Conservation (phyloP, 2,797 vertebrate species). For the Danionella dracula region DNA sequence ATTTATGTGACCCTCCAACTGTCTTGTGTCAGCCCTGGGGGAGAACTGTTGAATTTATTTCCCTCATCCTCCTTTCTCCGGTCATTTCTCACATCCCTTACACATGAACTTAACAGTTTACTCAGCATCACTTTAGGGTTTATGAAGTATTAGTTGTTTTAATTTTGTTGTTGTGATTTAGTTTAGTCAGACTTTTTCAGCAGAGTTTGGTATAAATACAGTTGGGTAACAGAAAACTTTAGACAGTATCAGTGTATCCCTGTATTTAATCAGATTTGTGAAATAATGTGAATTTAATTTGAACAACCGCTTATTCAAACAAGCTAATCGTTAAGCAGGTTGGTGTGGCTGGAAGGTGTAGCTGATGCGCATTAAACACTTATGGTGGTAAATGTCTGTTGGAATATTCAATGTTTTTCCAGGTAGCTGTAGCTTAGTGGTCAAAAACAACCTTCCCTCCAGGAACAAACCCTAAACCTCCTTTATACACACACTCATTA, state of each 20-base stretch:
- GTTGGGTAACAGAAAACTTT: conserved; percentile 59
- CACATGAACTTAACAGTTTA: conserved; percentile 29
- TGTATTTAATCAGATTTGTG: conserved; percentile 60
- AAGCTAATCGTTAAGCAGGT: too few species aligned
- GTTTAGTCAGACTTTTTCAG: conserved; percentile 61
- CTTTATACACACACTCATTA: too few species aligned
- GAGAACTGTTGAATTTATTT: conserved; percentile 15
- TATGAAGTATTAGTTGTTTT: too few species aligned
- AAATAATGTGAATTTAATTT: conserved; percentile 65
- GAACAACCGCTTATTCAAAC: conserved; percentile 80
- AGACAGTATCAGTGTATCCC: conserved; percentile 56
- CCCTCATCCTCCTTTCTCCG: conserved; percentile 28
- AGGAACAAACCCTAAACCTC: too few species aligned
- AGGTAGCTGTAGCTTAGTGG: too few species aligned
- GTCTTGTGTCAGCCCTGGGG: conserved; percentile 52
- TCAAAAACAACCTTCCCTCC: too few species aligned
- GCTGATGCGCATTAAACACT: too few species aligned
- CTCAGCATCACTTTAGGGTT: background rate
- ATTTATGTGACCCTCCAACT: conserved; percentile 58
- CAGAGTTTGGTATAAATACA: conserved; percentile 56
- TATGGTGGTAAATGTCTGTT: too few species aligned
- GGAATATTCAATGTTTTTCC: too few species aligned
- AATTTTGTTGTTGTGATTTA: too few species aligned
- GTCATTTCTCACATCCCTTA: conserved; percentile 49
- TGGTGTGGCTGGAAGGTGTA: too few species aligned